Base-by-base conservation (phyloP, 2,888 invertebrate genomes). In the Xylocampa areola region DNA sequence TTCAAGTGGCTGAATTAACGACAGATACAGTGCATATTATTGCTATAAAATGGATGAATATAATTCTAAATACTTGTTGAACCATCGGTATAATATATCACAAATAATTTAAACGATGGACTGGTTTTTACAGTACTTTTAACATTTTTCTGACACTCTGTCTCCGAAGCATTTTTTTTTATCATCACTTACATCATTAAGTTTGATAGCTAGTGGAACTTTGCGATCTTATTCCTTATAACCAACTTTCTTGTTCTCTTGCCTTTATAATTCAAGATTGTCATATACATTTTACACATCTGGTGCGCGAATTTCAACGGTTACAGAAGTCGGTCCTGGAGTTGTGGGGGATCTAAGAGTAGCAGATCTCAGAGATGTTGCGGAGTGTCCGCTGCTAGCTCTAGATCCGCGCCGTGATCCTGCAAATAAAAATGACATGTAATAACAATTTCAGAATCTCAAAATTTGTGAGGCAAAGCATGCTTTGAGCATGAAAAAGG, bases 341-440 rank as follows among this genome's bases (percentile, higher is more conserved):
- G 90, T 78, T 10, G 90, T 93, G 0, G 91, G 93, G 10, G 91
- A 93, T 30, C 86, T 87, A 13, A 87, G 89, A 73, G 82, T 96
- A 62, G 95, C 96, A 52, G 96, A 96, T 77, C 96, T 95, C 71
- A 95, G 89, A 19, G 97, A 97, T 16, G 96, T 94, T 44, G 95
- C 96, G n/a, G 97, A 97, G 51, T 96, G 96, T 75, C 96, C 97
- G 84, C 97, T 97, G 87, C 96, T 96, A 41, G 96, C 96, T 82
- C 96, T 95, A 62, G 97, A 97, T 61, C 96, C 97, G 61, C 97
- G 95, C 66, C 96, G 95, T 71, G 92, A 91, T n/a, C 94, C 94
- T 94, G 85, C 10, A 87, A 68, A 11, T 7, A 64, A 33, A 52
- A 27, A 14, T 7, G 16, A 33, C 40, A 19, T 49, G 45, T 61